A percentile compares a stretch with the other conserved stretches of the same genome.
Evolutionary conservation across 1,140 invertebrate genomes (phyloP).

Genomic region (Drosophila watanabei): DNA sequence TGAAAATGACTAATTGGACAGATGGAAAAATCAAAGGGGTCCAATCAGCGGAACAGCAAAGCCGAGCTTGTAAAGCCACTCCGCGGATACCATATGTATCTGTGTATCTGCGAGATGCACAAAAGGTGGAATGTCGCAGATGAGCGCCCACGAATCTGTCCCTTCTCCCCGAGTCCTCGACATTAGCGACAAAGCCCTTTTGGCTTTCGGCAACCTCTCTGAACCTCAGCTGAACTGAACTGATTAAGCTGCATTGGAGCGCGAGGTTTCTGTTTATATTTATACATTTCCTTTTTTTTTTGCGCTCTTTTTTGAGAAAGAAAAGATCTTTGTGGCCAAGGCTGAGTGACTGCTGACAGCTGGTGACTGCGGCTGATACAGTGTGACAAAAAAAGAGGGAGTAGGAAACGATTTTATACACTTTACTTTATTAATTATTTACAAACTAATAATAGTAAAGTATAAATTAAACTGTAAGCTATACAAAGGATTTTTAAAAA

Average conservation of each 20-base stretch:
- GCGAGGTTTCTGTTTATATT: constrained; percentile 34
- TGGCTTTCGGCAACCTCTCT: constrained; percentile 63
- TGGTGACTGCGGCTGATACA: constrained; percentile 51
- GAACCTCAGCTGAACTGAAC: constrained; percentile 70
- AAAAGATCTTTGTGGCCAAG: constrained; percentile 41
- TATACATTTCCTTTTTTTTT: constrained; percentile 27
- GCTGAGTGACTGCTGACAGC: constrained; percentile 62
- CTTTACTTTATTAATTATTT: not conserved
- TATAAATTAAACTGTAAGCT: not conserved
- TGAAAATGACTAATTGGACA: constrained; percentile 82
- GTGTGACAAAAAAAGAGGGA: constrained; percentile 52
- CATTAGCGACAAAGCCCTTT: constrained; percentile 55
- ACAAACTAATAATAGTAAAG: rapidly evolving
- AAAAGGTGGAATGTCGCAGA: constrained; percentile 69
- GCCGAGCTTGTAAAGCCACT: constrained; percentile 34
- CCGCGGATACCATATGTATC: constrained; percentile 18
- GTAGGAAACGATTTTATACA: constrained; percentile 14
- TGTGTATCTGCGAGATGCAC: constrained; percentile 23
- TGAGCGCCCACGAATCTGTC: constrained; percentile 54
- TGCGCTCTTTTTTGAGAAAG: constrained; percentile 1
- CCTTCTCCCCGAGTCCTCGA: constrained; percentile 1
- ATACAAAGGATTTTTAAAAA: not conserved
- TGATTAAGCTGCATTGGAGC: constrained; percentile 75
- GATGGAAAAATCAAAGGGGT: constrained; percentile 70
- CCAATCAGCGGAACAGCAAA: constrained; percentile 38